Evolutionary conservation across 1,140 invertebrate genomes (phyloP).

Genomic region (Frieseomelitta varia): DNA sequence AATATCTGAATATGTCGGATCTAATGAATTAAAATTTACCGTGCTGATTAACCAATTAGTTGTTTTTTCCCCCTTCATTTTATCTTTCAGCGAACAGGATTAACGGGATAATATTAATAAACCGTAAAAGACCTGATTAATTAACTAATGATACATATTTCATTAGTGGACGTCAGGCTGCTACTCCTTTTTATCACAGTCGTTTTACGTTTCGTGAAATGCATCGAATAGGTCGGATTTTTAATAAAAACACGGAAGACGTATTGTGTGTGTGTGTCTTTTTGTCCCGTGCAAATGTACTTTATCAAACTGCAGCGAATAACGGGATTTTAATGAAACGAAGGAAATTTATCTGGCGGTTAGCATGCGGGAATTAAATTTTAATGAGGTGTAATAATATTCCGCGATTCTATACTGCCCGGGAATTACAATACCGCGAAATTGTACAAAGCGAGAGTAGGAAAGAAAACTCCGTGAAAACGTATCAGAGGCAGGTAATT

Average conservation of each 20-base stretch:
- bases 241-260: slow-evolving; percentile 18
- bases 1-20: neutral
- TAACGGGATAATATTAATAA: neutral
- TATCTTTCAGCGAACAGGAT: rapidly evolving
- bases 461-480: neutral
- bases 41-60: neutral
- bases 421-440: neutral
- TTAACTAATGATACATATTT: neutral
- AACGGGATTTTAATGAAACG: slow-evolving; percentile 24
- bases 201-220: neutral
- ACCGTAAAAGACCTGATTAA: neutral
- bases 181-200: neutral
- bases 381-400: slow-evolving; percentile 20
- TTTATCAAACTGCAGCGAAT: slow-evolving; percentile 5
- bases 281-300: neutral
- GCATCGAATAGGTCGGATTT: neutral
- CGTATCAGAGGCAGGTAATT: neutral
- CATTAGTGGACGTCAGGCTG: neutral
- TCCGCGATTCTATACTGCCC: neutral
- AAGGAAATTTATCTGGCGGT: slow-evolving; percentile 14
- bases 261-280: neutral
- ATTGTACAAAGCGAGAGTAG: neutral
- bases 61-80: neutral
- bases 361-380: slow-evolving; percentile 19
- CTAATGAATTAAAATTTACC: neutral